These are phyloP conservation scores for Heliconius melpomene DNA, from an alignment of 1,140 invertebrate genomes.

Conservation along the genomic window DNA sequence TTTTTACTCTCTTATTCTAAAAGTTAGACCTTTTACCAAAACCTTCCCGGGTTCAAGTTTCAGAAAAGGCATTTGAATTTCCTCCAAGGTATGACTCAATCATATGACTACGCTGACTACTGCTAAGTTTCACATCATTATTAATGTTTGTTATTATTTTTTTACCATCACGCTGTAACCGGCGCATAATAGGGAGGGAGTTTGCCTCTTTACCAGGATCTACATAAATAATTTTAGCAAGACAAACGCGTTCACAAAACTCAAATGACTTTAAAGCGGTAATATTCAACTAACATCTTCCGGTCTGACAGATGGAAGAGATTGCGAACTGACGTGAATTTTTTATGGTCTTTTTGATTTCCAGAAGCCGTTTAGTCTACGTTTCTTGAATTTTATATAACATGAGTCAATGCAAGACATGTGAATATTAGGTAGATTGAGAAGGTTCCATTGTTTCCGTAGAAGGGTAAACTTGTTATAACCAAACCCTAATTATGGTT, in stretches of 20 bases:
- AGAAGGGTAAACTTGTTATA: slow-evolving; percentile 51
- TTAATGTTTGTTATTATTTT: too few relatives aligned
- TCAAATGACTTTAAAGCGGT: slow-evolving; percentile 16
- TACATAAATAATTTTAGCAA: background rate
- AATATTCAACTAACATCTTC: slow-evolving; percentile 40
- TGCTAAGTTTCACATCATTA: too few relatives aligned
- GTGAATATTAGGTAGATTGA: slow-evolving; percentile 26
- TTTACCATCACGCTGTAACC: too few relatives aligned
- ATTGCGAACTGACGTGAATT: slow-evolving; percentile 58
- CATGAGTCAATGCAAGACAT: slow-evolving; percentile 44
- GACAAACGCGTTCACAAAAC: background rate
- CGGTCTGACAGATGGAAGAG: slow-evolving; percentile 51
- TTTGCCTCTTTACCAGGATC: too few relatives aligned
- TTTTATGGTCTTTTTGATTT: slow-evolving; percentile 57
- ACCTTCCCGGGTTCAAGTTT: too few relatives aligned
- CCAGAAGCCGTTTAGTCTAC: slow-evolving; percentile 63
- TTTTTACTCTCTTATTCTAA: too few relatives aligned
- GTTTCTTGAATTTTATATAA: slow-evolving; percentile 57
- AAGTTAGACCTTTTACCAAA: too few relatives aligned
- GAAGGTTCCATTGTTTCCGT: slow-evolving; percentile 35
- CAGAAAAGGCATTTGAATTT: too few relatives aligned
- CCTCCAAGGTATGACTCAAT: too few relatives aligned
- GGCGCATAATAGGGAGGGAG: too few relatives aligned
- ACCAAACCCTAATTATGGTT: slow-evolving; percentile 64
- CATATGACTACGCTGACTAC: too few relatives aligned